Evolutionary conservation across 2,797 vertebrate species (phyloP).

Genomic region (Microctenopoma steveboyesi): DNA sequence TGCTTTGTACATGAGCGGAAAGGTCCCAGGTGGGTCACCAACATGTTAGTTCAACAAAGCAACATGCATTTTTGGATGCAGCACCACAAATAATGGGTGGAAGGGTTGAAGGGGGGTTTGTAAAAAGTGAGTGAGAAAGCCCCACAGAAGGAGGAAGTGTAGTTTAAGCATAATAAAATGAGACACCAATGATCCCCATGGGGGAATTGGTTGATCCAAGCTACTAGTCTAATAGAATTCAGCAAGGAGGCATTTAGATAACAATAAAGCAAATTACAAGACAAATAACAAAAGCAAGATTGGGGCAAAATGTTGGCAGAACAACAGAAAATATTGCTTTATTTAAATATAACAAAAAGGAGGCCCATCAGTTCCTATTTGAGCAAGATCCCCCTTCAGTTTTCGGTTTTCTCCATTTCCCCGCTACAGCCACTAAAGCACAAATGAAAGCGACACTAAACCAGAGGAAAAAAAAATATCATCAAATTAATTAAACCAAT

Average conservation of each 20-base stretch:
- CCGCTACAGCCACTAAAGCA: conserved; percentile 2
- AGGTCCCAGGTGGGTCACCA: conserved; percentile 39
- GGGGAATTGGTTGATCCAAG: conserved; percentile 30
- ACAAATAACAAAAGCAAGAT: conserved; percentile 16
- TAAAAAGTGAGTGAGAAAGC: conserved; percentile 4
- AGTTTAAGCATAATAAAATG: conserved; percentile 47
- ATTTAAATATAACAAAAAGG: background rate
- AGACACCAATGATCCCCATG: conserved; percentile 30
- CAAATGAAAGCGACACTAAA: conserved; percentile 31
- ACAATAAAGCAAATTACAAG: conserved; percentile 39
- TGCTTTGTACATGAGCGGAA: conserved; percentile 38
- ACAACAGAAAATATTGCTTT: conserved; percentile 6
- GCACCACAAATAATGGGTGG: conserved; percentile 2
- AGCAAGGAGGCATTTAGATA: conserved; percentile 28
- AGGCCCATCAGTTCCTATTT: conserved; percentile 6
- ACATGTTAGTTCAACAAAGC: conserved; percentile 47
- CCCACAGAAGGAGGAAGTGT: conserved; percentile 16
- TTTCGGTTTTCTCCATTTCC: background rate
- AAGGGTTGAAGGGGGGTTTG: conserved; percentile 10
- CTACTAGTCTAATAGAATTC: conserved; percentile 38
- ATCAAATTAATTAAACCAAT: conserved; percentile 72
- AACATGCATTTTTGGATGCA: background rate
- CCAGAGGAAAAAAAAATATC: conserved; percentile 26
- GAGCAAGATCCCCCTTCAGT: background rate
- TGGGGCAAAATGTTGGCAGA: background rate